Conservation (phyloP, 1,140 invertebrate species). For the Chionoecetes opilio region DNA sequence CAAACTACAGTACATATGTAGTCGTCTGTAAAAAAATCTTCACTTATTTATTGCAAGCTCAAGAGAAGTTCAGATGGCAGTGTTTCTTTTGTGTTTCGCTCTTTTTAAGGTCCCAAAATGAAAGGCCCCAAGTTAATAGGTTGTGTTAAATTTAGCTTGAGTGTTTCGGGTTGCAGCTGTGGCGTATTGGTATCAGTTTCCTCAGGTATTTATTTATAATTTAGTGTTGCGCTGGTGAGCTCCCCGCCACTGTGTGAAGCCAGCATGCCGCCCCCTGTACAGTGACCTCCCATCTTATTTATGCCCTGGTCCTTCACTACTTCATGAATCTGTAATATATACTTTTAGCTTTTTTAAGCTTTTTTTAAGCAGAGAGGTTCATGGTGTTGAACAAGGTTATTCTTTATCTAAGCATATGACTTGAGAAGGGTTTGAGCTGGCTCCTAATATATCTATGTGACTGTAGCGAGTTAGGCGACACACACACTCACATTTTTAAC, state of each 20-base stretch:
- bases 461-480: not conserved
- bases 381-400: conserved; percentile 9
- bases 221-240: conserved; percentile 47
- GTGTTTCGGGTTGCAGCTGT: conserved; percentile 70
- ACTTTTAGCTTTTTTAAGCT: conserved; percentile 30
- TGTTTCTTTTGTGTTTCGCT: not conserved
- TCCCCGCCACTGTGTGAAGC: not conserved
- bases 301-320: not conserved
- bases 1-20: conserved; percentile 28
- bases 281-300: conserved; percentile 37
- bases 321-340: conserved; percentile 31
- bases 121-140: conserved; percentile 56
- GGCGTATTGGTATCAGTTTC: conserved; percentile 64
- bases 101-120: not conserved
- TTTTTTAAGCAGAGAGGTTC: conserved; percentile 29
- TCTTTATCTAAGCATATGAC: not conserved
- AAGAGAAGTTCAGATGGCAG: conserved; percentile 67
- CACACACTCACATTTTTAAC: not conserved
- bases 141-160: conserved; percentile 73
- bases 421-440: conserved; percentile 52
- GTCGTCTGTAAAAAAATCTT: conserved; percentile 4
- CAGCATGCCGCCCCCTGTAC: conserved; percentile 39
- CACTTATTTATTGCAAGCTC: not conserved
- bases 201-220: conserved; percentile 75
- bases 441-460: conserved; percentile 40